Conservation (phyloP, 2,113 vertebrate genomes). For the Rutilus rutilus region DNA sequence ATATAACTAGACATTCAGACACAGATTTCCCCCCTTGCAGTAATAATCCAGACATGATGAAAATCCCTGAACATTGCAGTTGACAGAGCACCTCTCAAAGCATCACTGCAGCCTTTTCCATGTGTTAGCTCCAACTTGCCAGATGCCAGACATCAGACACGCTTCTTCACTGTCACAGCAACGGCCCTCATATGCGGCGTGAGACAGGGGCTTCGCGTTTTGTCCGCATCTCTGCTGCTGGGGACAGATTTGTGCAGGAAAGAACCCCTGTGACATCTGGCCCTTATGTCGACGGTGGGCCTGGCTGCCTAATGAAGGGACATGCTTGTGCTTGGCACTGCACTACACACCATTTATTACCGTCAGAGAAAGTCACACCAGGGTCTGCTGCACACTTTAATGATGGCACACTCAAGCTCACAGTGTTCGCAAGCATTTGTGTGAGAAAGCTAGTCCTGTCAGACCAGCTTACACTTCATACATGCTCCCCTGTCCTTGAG, state of each 20-base stretch:
- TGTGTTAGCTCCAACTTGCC: conserved; percentile 53
- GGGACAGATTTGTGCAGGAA: conserved; percentile 55
- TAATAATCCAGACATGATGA: conserved; percentile 17
- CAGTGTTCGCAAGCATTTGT: conserved; percentile 33
- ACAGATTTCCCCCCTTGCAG: neutral
- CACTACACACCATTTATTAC: conserved; percentile 71
- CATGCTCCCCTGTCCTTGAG: neutral
- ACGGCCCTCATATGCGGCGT: conserved; percentile 46
- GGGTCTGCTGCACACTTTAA: conserved; percentile 58
- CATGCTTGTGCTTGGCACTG: conserved; percentile 70
- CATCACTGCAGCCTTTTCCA: conserved; percentile 20
- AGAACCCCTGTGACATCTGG: conserved; percentile 71
- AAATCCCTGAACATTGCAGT: conserved; percentile 30
- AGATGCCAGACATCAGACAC: conserved; percentile 58
- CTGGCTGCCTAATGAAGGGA: conserved; percentile 71
- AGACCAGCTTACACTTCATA: neutral
- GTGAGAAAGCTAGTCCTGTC: conserved; percentile 15
- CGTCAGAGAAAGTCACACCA: conserved; percentile 57
- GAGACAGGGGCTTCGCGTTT: conserved; percentile 42
- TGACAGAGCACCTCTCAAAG: conserved; percentile 39
- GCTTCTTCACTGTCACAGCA: conserved; percentile 50
- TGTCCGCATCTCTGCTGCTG: conserved; percentile 39
- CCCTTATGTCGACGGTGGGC: conserved; percentile 59
- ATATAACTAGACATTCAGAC: neutral
- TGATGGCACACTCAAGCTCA: conserved; percentile 61